Evolutionary conservation across 1,140 invertebrate genomes (phyloP).

Genomic region (Muscidifurax raptorellus): DNA sequence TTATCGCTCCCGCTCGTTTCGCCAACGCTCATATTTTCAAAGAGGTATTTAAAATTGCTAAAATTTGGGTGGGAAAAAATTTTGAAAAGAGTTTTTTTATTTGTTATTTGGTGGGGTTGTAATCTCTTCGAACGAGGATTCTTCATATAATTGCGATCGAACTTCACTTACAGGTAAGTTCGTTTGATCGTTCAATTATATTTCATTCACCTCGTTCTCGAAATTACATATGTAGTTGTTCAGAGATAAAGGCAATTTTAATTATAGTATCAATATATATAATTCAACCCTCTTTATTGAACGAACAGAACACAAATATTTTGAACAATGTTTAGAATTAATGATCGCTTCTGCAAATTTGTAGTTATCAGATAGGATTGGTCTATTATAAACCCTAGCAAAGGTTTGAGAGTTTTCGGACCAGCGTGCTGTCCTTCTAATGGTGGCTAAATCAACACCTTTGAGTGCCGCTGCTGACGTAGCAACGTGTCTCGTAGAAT

Average conservation of each 20-base stretch:
- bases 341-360: not conserved
- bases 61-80: not conserved
- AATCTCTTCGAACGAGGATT: conserved; percentile 17
- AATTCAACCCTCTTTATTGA: not conserved
- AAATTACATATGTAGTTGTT: conserved; percentile 30
- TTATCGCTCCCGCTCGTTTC: not conserved
- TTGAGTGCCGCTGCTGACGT: conserved; percentile 46
- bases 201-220: too few species aligned
- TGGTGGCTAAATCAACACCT: conserved; percentile 53
- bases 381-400: conserved; percentile 58
- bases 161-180: too few species aligned
- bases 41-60: not conserved
- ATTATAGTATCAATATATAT: not conserved
- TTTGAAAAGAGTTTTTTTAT: not conserved
- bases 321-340: not conserved
- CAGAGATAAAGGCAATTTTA: not conserved
- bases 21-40: not conserved
- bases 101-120: conserved; percentile 26
- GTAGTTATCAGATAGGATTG: not conserved
- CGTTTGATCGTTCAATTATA: too few species aligned
- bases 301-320: not conserved
- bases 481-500: conserved; percentile 58
- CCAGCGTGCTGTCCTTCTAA: conserved; percentile 54
- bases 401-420: conserved; percentile 56
- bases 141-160: too few species aligned